Evolutionary conservation across 92 coral and sea anemone genomes (phyloP), one percentile per base, ranked within the genome.

Genomic region (Epizoanthus rinbou): DNA sequence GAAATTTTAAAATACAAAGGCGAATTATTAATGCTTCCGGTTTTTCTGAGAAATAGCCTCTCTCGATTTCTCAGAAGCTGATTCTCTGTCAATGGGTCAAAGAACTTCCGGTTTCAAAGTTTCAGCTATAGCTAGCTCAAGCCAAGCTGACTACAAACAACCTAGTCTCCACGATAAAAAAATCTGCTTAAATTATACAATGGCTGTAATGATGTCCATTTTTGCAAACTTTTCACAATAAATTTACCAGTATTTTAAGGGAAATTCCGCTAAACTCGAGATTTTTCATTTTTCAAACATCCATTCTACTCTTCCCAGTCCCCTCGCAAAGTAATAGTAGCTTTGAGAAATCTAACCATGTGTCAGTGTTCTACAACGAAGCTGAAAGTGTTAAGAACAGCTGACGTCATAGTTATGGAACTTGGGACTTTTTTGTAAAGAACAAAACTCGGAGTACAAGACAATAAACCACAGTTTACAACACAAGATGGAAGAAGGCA

Each of bases 351-450:
- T n/a, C 35, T 33, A 13, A 59, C 16, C n/a, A 22, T 11, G 6
- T 4, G 10, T 65, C 39, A 39, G 6, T 67, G 11, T 25, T 67
- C 82, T 62, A 6, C 9, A 78, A 78, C 69, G 17, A 43, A 60
- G 10, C 82, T 78, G 71, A 78, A 62, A 78, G 82, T 17, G 58
- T 10, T 13, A 4, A 11, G 21, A 5, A 37, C 6, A 3, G 31
- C 69, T 78, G 82, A 78, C 82, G 82, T 78, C 82, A 78, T 62
- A 16, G 56, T 78, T 41, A 41, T 41, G 82, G 39, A 78, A 41
- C 41, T 31, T 11, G 72, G 82, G 70, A 41, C 63, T 19, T 78
- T 78, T 78, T 18, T 43, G 15, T 8, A 50, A 17, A 37, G 54
- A 10, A 41, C 7, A 63, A 43, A 59, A 63, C 45, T 5, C 19